Evolutionary conservation across 2,888 invertebrate species (phyloP), one percentile per base, ranked within the genome.

Genomic region (Stratiomys singularior): DNA sequence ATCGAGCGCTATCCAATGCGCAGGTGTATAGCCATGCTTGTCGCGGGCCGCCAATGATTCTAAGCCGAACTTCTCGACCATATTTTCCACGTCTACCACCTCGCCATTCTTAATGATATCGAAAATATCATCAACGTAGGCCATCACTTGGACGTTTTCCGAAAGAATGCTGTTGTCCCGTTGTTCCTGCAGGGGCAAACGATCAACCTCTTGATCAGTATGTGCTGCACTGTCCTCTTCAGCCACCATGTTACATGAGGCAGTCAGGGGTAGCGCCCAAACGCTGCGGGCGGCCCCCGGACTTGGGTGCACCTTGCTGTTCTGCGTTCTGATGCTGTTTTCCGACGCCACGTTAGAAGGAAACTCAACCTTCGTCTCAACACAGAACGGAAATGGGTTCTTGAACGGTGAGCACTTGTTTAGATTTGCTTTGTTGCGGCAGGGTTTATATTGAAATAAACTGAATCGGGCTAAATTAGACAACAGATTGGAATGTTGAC

Each of bases 21-120:
- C 96, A 0, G 96, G 95, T 0, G 96, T 96, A 86, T 97, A 96
- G 21, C 97, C 97, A 89, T 96, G 96, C 84, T 95, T 94, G 86
- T 97, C 97, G 23, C 96, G 90, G 0, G 93, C 93, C 77, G 93
- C 91, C 78, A 97, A 87, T 77, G 92, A 92, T 85, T 93, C 93
- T 21, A 91, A 89, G 0, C 96, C 96, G 60, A 92, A 90, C 85
- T 93, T 93, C 83, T 96, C 96, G 0, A 96, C 93, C 64, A 95
- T 87, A 76, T 92, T 91, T 85, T 96, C 96, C 56, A 96, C 93
- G 81, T 94, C 95, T 28, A 92, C 90, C 7, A 96, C 92, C 86
- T 96, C 94, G 1, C 96, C 95, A 23, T 94, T 92, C 84, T 96
- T 92, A 56, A 96, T 94, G 44, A 95, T 91, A 85, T 96, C 95